These are phyloP conservation scores for Poliocrania exsul DNA, from an alignment of 2,797 vertebrate species.

Conservation along the genomic window DNA sequence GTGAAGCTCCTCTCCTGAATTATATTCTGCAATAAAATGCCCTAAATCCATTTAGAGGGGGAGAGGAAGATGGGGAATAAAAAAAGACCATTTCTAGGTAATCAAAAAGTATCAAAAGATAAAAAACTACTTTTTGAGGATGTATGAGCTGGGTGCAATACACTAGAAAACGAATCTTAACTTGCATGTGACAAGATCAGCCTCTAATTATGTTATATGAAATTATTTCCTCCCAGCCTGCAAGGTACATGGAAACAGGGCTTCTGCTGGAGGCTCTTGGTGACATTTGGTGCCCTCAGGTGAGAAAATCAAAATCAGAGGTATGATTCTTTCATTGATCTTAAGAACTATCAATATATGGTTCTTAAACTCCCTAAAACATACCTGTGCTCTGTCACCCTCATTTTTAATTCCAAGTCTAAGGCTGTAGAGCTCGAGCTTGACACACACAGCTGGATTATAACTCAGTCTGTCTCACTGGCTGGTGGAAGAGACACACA, in stretches of 20 bases:
- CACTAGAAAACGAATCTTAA: neutral
- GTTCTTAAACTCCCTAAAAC: neutral
- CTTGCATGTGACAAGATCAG: neutral
- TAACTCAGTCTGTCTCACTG: neutral
- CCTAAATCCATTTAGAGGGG: neutral
- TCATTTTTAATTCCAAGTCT: neutral
- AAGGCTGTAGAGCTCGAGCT: neutral
- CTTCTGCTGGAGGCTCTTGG: neutral
- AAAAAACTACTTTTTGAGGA: neutral
- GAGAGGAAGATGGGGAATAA: neutral
- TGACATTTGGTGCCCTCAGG: neutral
- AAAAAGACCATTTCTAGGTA: neutral
- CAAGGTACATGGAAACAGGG: neutral
- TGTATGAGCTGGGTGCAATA: neutral
- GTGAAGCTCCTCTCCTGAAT: neutral
- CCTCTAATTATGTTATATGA: neutral
- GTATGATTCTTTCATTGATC: neutral
- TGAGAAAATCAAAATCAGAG: neutral
- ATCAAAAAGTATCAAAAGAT: neutral
- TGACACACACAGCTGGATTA: neutral
- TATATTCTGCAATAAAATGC: neutral
- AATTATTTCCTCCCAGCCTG: neutral
- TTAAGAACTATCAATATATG: neutral
- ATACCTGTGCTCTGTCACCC: fast-evolving
- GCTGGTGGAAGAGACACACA: neutral